Base-by-base conservation (phyloP, 2,113 vertebrate genomes). In the Oncorhynchus mykiss region DNA sequence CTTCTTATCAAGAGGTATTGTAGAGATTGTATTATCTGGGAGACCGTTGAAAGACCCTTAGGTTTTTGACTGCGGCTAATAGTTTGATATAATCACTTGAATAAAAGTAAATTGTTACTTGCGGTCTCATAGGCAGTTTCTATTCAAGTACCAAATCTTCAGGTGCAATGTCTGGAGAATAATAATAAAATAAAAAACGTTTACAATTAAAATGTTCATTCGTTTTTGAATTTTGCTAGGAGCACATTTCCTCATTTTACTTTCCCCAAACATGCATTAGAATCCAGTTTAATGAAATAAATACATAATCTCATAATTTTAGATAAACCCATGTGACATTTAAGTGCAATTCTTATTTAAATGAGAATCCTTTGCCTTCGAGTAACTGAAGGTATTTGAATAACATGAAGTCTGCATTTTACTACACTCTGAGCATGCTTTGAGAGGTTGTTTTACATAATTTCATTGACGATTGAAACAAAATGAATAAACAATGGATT, bases 401-500 rank as follows among this genome's bases (percentile, higher is more conserved):
- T 86, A 87, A 90, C 88, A 89, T 76, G 77, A 74, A 79, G 86
- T 87, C 74, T 78, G 81, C 86, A 90, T 90, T 84, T 74, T 88
- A 72, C 87, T 87, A 83, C 85, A 72, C 76, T 34, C 79, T 27
- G 82, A 82, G 84, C 67, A 84, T 81, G 70, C 76, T 74, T 81
- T 70, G 82, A 86, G 83, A 88, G 86, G 72, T 80, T 76, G 86
- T 88, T 93, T 92, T 88, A 90, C 83, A 89, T 91, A 84, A 91
- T 91, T 91, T 82, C 80, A 76, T 78, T 88, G 87, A 87, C 85
- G 85, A 85, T 85, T 83, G 78, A 81, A 84, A 88, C 3, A 54
- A 85, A 87, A 90, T 90, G 87, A 92, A 90, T 91, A 91, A 92
- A 88, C 83, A 90, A 88, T 88, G 89, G 83, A 87, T 90, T 89